Conservation (phyloP, 2,113 vertebrate species). For the Sinocyclocheilus grahami region DNA sequence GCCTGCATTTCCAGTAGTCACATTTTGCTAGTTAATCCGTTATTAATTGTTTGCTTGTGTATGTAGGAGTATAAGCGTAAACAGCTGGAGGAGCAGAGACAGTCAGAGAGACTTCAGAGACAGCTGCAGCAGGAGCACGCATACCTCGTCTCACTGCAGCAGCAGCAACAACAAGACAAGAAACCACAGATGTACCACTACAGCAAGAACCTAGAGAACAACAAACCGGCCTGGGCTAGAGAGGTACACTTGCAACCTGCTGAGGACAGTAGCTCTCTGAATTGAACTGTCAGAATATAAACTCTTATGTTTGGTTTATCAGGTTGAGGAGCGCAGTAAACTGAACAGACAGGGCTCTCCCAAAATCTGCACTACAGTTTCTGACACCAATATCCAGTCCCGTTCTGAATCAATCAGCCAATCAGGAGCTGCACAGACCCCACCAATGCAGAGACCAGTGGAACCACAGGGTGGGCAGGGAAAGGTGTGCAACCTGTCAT, state of each 20-base stretch:
- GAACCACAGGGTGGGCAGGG: conserved; percentile 90
- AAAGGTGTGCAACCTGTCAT: conserved; percentile 77
- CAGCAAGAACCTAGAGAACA: conserved; percentile 83
- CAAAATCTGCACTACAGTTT: conserved; percentile 83
- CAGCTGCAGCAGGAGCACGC: conserved; percentile 93
- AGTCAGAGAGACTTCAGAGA: conserved; percentile 88
- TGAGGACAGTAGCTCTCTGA: background rate
- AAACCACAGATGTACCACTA: conserved; percentile 88
- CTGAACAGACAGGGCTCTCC: conserved; percentile 88
- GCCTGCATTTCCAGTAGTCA: background rate
- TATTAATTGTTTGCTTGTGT: conserved; percentile 19
- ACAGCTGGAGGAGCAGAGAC: conserved; percentile 91
- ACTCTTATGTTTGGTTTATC: conserved; percentile 10
- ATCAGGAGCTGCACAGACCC: conserved; percentile 83
- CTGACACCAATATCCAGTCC: conserved; percentile 80
- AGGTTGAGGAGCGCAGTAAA: conserved; percentile 90
- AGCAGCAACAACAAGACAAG: conserved; percentile 82
- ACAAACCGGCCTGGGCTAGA: conserved; percentile 89
- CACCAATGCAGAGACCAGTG: conserved; percentile 91
- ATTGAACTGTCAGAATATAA: background rate
- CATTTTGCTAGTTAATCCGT: background rate
- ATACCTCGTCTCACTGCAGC: conserved; percentile 89
- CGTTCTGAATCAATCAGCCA: conserved; percentile 79
- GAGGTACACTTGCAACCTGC: conserved; percentile 73
- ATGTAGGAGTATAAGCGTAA: conserved; percentile 90